Evolutionary conservation across 2,888 invertebrate genomes (phyloP), one percentile per base, ranked within the genome.

Genomic region (Ptychoptera contaminata): DNA sequence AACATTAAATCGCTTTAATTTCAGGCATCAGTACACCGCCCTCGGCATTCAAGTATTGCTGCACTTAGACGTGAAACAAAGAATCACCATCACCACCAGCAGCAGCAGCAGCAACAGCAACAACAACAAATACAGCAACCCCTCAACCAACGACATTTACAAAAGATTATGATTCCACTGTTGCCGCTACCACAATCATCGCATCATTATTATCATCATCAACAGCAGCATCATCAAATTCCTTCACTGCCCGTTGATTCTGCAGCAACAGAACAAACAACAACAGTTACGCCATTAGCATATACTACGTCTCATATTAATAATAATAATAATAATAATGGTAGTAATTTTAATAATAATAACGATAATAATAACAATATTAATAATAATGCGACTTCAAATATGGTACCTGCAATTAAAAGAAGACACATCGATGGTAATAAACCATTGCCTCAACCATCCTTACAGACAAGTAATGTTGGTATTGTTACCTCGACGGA

Each of bases 11-110:
- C 23, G 23, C 7, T 23, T 23, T 23, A 23, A 32, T 32, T 32
- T 32, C 32, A 59, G 59, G 59, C 59, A 40, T 59, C 59, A 34
- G 59, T 59, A 46, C 58, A 59, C 51, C 56, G 58, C 12, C 53
- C 58, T 34, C 54, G 59, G 35, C 59, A 58, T 47, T 55, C 55
- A 46, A 56, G 55, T 40, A 52, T 52, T 46, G 53, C 56, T 37
- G 53, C 55, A 45, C 53, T 56, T 45, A 55, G 56, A 51, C 55
- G 56, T 47, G 57, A 56, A 38, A 38, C 10, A 31, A 44, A 44
- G 37, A 47, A 49, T 42, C 44, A 36, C 46, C 48, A 42, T 40
- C 53, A 51, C 43, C 49, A 50, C 4, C 48, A 48, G 35, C 37
- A 43, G 16, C 46, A 47, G 36, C 40, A 32, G 41, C 53, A 51